Percentiles rank a stretch among this genome's conserved stretches.
These are phyloP conservation scores for Equus przewalskii DNA, from an alignment of 2,113 vertebrate genomes.

Conservation along the genomic window DNA sequence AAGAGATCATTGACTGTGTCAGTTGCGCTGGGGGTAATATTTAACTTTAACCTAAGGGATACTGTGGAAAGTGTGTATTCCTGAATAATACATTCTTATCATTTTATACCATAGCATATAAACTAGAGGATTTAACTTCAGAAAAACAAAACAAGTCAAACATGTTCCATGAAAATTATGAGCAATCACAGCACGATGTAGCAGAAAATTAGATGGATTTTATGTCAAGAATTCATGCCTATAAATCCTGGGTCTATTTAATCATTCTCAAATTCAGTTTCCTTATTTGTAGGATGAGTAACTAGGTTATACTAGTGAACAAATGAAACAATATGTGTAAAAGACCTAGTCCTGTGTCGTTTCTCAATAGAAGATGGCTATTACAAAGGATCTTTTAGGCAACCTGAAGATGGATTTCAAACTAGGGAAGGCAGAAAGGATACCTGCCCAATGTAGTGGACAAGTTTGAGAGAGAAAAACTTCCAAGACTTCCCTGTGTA, in stretches of 20 bases:
- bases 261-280: constrained; percentile 14
- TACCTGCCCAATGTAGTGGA: neutral
- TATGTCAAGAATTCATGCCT: neutral
- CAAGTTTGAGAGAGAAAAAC: neutral
- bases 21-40: neutral
- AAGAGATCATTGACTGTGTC: neutral
- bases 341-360: neutral
- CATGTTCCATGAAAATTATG: neutral
- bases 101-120: neutral
- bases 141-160: neutral
- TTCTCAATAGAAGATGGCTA: neutral
- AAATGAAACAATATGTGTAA: neutral
- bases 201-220: neutral
- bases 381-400: neutral
- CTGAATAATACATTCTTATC: neutral
- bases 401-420: neutral
- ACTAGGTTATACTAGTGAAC: neutral
- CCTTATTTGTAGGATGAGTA: neutral
- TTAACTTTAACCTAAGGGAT: neutral
- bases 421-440: neutral
- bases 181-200: neutral
- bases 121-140: constrained; percentile 31
- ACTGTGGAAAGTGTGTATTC: neutral
- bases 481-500: neutral
- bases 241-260: neutral